phyloP scores from a whole-genome alignment of 2,113 vertebrate species.

The Brachyhypopomus gauderio region DNA sequence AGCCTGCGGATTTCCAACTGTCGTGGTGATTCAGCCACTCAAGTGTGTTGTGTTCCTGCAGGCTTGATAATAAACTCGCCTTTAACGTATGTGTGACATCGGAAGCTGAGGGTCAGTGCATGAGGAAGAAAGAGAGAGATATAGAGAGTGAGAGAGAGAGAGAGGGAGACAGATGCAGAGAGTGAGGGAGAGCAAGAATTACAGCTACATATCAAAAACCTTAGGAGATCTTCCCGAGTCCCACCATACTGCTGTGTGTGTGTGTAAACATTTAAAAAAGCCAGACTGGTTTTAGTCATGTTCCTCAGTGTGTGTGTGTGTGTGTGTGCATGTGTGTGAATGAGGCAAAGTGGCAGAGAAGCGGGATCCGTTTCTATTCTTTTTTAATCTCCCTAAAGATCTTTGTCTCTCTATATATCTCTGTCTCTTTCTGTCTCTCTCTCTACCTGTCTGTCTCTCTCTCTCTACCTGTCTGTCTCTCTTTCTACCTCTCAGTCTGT shows the following conservation, averaged over 20 bases:
- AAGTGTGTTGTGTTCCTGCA: slow-evolving; percentile 60
- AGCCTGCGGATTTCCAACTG: slow-evolving; percentile 59
- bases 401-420: slow-evolving; percentile 16
- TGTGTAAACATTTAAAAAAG: neutral
- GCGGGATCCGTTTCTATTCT: slow-evolving; percentile 19
- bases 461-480: slow-evolving; percentile 24
- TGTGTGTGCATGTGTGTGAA: slow-evolving; percentile 9
- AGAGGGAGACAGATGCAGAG: neutral
- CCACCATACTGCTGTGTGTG: neutral
- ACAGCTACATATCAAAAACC: slow-evolving; percentile 9
- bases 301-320: slow-evolving; percentile 7
- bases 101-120: slow-evolving; percentile 63
- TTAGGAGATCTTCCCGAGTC: slow-evolving; percentile 2
- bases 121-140: slow-evolving; percentile 30
- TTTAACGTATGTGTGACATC: slow-evolving; percentile 64
- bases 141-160: slow-evolving; percentile 16
- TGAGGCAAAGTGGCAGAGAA: slow-evolving; percentile 16
- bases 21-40: slow-evolving; percentile 53
- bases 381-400: neutral
- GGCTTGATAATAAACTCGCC: slow-evolving; percentile 64
- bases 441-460: slow-evolving; percentile 11
- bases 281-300: neutral
- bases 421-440: slow-evolving; percentile 18
- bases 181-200: slow-evolving; percentile 20
- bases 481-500: slow-evolving; percentile 21